Evolutionary conservation across 2,888 invertebrate genomes (phyloP).

Genomic region (Lycaena phlaeas): DNA sequence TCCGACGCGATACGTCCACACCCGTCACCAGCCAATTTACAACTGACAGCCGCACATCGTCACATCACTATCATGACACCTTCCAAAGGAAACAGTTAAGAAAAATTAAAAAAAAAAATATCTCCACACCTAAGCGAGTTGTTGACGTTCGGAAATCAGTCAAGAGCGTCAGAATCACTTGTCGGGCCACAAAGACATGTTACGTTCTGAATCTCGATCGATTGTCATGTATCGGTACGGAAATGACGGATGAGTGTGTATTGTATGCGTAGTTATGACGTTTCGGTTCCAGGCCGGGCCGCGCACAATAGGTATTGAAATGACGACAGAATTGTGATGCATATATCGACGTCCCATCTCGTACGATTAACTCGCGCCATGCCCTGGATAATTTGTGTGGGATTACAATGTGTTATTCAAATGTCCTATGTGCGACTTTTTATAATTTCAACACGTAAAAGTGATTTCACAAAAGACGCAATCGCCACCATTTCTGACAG

Average conservation of each 20-base stretch:
- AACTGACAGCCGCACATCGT: conserved; percentile 55
- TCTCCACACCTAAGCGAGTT: conserved; percentile 29
- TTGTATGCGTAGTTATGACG: conserved; percentile 41
- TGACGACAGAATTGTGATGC: conserved; percentile 38
- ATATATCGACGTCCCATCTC: conserved; percentile 56
- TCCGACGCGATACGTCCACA: conserved; percentile 53
- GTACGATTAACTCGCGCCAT: conserved; percentile 51
- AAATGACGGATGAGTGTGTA: conserved; percentile 57
- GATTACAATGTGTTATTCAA: conserved; percentile 57
- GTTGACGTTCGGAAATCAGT: conserved; percentile 48
- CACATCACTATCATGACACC: conserved; percentile 48
- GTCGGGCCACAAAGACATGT: conserved; percentile 39
- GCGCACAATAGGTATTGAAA: conserved; percentile 63
- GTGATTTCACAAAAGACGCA: conserved; percentile 29
- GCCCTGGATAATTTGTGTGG: conserved; percentile 53
- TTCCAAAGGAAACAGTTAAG: conserved; percentile 30
- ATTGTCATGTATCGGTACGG: conserved; percentile 51
- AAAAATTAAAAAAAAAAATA: conserved; percentile 43
- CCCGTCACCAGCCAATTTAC: conserved; percentile 55
- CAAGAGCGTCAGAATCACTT: conserved; percentile 51
- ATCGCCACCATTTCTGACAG: conserved; percentile 40
- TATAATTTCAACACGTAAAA: conserved; percentile 21
- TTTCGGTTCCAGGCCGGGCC: conserved; percentile 29
- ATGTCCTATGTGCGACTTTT: conserved; percentile 30
- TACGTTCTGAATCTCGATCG: conserved; percentile 49